Percentiles rank a stretch among this genome's conserved stretches.
These are phyloP conservation scores for Gymnocheta viridis DNA, from an alignment of 2,888 invertebrate species.

Conservation along the genomic window DNA sequence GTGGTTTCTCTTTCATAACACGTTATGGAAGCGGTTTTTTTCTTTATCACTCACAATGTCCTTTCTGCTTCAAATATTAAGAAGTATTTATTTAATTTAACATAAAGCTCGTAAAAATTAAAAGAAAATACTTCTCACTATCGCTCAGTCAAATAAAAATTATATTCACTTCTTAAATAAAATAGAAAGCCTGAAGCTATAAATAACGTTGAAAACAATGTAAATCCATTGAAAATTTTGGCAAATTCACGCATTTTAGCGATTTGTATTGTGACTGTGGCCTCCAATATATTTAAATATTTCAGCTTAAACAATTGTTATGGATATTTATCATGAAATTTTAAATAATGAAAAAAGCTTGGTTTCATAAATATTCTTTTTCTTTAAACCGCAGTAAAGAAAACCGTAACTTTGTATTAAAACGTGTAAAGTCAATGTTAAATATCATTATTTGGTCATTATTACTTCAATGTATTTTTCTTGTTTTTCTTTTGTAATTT, in stretches of 20 bases:
- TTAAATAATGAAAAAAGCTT: background rate
- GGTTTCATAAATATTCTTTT: conserved; percentile 4
- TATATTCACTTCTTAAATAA: background rate
- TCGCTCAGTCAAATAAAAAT: too few species aligned
- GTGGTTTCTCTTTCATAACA: too few species aligned
- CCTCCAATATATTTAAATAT: conserved; percentile 9
- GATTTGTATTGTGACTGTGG: background rate
- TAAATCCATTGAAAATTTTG: background rate
- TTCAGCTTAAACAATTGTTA: conserved; percentile 28
- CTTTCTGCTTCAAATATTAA: too few species aligned
- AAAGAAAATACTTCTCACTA: too few species aligned
- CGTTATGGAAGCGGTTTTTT: too few species aligned
- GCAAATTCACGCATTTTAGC: conserved; percentile 37
- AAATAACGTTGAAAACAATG: background rate
- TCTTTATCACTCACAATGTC: too few species aligned
- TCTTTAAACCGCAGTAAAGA: conserved; percentile 1
- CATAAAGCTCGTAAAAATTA: too few species aligned
- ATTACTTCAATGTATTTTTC: conserved; percentile 14
- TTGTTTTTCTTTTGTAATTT: conserved; percentile 33
- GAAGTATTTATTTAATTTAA: too few species aligned
- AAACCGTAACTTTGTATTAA: conserved; percentile 67
- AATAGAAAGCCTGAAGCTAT: background rate
- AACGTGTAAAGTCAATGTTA: conserved; percentile 81
- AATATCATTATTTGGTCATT: conserved; percentile 68
- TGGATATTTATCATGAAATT: conserved; percentile 49